Evolutionary conservation across 2,888 invertebrate genomes (phyloP).

Genomic region (Disparrhopalites patrizii): DNA sequence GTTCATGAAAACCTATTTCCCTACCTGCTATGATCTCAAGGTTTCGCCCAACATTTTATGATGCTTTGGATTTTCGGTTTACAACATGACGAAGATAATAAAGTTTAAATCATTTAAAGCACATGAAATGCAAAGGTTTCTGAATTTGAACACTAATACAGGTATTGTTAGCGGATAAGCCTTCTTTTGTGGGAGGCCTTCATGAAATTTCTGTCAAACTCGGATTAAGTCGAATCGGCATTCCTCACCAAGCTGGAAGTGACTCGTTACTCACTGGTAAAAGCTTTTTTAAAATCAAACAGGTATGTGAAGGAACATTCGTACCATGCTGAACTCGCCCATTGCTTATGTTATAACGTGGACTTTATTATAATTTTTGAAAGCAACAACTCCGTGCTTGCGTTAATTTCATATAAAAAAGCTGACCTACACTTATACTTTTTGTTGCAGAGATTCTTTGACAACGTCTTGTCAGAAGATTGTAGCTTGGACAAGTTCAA

Average conservation of each 20-base stretch:
- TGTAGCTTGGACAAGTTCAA: neutral
- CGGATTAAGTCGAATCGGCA: constrained; percentile 86
- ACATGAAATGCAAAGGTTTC: too few species aligned
- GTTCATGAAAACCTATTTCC: constrained; percentile 86
- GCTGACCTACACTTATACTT: too few species aligned
- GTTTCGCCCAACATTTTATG: too few species aligned
- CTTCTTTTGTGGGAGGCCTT: constrained; percentile 94
- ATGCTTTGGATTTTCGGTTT: too few species aligned
- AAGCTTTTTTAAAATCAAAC: constrained; percentile 91
- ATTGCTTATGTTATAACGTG: too few species aligned
- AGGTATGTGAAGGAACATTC: too few species aligned
- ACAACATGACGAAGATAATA: too few species aligned
- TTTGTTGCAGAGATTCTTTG: neutral
- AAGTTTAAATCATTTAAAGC: too few species aligned
- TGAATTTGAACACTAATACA: constrained; percentile 28
- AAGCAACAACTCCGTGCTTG: too few species aligned
- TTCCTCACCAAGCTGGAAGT: constrained; percentile 97
- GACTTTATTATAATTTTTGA: too few species aligned
- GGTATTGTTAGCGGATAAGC: constrained; percentile 91
- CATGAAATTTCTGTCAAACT: constrained; percentile 96
- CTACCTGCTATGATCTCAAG: constrained; percentile 96
- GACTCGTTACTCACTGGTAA: constrained; percentile 96
- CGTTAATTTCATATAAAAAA: too few species aligned
- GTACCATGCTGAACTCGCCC: too few species aligned
- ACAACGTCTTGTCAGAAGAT: neutral